Evolutionary conservation across 2,888 invertebrate species (phyloP).

Genomic region (Panopea generosa): DNA sequence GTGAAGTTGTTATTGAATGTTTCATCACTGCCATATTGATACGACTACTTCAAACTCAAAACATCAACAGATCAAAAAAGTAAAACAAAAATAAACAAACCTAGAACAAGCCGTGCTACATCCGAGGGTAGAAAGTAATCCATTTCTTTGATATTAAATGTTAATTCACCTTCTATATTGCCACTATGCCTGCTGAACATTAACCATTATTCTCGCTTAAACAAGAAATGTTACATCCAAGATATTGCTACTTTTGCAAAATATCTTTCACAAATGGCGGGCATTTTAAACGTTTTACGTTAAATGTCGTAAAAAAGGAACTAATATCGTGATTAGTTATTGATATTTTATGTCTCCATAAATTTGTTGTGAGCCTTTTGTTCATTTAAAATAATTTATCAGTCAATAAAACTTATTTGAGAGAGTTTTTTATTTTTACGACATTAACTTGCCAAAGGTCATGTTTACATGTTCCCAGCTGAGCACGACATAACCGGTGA

Average conservation of each 20-base stretch:
- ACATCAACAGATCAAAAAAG: too few species aligned
- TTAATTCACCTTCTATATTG: too few species aligned
- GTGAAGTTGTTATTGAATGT: too few species aligned
- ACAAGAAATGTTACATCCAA: too few species aligned
- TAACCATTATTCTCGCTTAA: too few species aligned
- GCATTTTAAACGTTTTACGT: conserved; percentile 39
- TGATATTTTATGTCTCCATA: too few species aligned
- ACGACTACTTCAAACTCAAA: too few species aligned
- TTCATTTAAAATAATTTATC: not conserved
- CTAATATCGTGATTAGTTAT: not conserved
- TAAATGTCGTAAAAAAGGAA: conserved; percentile 21
- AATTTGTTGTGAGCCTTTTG: too few species aligned
- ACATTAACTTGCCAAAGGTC: conserved; percentile 26
- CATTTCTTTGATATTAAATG: not conserved
- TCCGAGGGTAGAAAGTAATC: conserved; percentile 72
- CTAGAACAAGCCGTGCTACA: conserved; percentile 71
- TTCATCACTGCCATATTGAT: too few species aligned
- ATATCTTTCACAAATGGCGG: conserved; percentile 42
- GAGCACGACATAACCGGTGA: too few species aligned
- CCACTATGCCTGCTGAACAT: too few species aligned
- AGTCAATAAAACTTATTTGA: not conserved
- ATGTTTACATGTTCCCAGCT: too few species aligned
- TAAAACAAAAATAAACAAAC: conserved; percentile 47
- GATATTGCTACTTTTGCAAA: not conserved
- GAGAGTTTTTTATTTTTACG: not conserved